A percentile compares a stretch with the other conserved stretches of the same genome.
phyloP scores from a whole-genome alignment of 2,888 invertebrate genomes.

The Neria commutata region DNA sequence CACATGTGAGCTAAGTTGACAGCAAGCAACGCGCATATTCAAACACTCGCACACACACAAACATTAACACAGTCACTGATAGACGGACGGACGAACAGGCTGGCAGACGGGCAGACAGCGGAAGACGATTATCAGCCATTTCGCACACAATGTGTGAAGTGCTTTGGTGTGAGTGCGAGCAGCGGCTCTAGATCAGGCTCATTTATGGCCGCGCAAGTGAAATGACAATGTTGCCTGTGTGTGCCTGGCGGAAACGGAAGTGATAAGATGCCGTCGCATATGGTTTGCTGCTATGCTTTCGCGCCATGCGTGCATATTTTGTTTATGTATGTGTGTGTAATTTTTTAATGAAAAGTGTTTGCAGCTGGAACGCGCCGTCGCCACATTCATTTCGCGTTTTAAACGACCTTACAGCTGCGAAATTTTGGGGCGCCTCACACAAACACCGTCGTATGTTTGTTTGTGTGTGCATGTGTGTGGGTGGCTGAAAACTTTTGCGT shows the following conservation, averaged over 20 bases:
- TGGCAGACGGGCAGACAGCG: conserved; percentile 23
- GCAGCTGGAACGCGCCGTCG: not conserved
- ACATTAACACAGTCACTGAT: not conserved
- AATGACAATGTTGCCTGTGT: conserved; percentile 46
- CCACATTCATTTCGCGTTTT: not conserved
- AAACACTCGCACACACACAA: too few species aligned
- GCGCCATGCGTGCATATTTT: not conserved
- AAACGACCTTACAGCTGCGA: conserved; percentile 3
- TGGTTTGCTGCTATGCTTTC: not conserved
- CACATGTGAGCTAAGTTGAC: conserved; percentile 7
- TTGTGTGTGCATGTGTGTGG: conserved; percentile 10
- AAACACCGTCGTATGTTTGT: not conserved
- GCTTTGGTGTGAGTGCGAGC: not conserved
- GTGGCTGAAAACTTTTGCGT: conserved; percentile 33
- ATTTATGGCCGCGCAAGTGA: conserved; percentile 56
- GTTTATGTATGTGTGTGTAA: conserved; percentile 8
- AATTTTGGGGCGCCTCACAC: not conserved
- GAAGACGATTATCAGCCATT: conserved; percentile 55
- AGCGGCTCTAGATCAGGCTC: conserved; percentile 36
- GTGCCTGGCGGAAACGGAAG: conserved; percentile 25
- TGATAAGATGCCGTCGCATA: conserved; percentile 17
- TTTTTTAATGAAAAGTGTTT: conserved; percentile 23
- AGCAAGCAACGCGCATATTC: not conserved
- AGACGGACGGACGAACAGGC: not conserved
- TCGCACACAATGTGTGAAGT: conserved; percentile 45